A percentile compares a stretch with the other conserved stretches of the same genome.
These are phyloP conservation scores for Leptopilina boulardi DNA, from an alignment of 1,140 invertebrate species.

Conservation along the genomic window DNA sequence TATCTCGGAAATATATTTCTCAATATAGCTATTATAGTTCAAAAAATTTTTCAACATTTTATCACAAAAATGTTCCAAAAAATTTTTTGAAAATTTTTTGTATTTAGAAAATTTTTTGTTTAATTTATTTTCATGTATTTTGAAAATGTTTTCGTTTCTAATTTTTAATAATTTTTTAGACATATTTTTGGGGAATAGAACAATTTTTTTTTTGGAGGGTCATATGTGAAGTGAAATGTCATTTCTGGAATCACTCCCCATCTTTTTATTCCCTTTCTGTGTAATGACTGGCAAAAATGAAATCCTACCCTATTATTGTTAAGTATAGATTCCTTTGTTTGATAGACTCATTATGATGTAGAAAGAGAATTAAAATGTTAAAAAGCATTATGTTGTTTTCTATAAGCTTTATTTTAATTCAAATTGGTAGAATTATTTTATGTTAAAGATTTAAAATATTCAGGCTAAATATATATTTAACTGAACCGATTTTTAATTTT, in stretches of 20 bases:
- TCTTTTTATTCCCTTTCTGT: not conserved
- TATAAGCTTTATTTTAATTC: too few relatives aligned
- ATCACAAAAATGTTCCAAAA: too few relatives aligned
- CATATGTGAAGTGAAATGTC: not conserved
- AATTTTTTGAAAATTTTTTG: too few relatives aligned
- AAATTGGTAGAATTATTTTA: too few relatives aligned
- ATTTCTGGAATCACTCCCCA: conserved; percentile 1
- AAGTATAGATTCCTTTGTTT: not conserved
- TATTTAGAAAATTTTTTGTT: too few relatives aligned
- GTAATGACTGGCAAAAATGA: not conserved
- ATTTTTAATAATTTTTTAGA: not conserved
- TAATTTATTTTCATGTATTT: too few relatives aligned
- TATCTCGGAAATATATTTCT: too few relatives aligned
- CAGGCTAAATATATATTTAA: too few relatives aligned
- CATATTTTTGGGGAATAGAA: not conserved
- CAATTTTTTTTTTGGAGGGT: not conserved
- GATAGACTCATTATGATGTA: not conserved
- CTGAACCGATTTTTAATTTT: too few relatives aligned
- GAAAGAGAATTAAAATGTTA: not conserved
- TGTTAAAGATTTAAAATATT: too few relatives aligned
- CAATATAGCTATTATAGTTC: not conserved
- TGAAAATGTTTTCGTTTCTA: not conserved
- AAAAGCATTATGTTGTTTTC: not conserved
- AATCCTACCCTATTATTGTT: conserved; percentile 3
- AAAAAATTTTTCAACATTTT: too few relatives aligned